phyloP scores from a whole-genome alignment of 2,113 vertebrate genomes.

The Apodemus sylvaticus region DNA sequence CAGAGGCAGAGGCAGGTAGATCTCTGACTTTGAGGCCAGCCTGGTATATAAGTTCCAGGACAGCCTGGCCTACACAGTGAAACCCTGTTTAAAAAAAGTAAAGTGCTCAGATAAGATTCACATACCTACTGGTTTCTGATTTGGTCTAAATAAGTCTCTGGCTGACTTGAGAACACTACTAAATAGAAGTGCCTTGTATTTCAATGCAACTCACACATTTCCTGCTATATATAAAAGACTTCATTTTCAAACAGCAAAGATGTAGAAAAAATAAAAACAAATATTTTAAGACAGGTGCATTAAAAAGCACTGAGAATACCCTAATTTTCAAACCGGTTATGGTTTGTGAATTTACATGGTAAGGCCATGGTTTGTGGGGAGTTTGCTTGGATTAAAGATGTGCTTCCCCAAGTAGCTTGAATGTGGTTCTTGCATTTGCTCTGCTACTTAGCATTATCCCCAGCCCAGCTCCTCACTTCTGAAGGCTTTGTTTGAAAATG shows the following conservation, averaged over 20 bases:
- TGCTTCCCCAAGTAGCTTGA: neutral
- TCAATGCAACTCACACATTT: neutral
- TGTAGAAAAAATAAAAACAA: neutral
- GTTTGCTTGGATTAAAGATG: neutral
- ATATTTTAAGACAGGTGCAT: neutral
- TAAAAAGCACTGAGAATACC: slow-evolving; percentile 15
- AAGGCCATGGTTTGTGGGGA: neutral
- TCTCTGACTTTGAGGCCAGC: no score
- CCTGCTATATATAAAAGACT: neutral
- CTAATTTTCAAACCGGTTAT: neutral
- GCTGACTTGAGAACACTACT: neutral
- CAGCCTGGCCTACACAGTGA: no score
- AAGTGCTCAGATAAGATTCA: no score
- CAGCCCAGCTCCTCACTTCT: neutral
- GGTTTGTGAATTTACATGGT: neutral
- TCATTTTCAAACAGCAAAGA: neutral
- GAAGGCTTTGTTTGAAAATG: neutral
- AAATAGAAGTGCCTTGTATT: slow-evolving; percentile 8
- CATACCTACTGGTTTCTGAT: neutral
- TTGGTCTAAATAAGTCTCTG: neutral
- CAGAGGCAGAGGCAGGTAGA: no score
- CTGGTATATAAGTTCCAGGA: no score
- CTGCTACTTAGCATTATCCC: neutral
- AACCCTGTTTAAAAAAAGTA: no score
- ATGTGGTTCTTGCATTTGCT: neutral